phyloP scores from a whole-genome alignment of 2,888 invertebrate genomes.

The Campoplex capitator region DNA sequence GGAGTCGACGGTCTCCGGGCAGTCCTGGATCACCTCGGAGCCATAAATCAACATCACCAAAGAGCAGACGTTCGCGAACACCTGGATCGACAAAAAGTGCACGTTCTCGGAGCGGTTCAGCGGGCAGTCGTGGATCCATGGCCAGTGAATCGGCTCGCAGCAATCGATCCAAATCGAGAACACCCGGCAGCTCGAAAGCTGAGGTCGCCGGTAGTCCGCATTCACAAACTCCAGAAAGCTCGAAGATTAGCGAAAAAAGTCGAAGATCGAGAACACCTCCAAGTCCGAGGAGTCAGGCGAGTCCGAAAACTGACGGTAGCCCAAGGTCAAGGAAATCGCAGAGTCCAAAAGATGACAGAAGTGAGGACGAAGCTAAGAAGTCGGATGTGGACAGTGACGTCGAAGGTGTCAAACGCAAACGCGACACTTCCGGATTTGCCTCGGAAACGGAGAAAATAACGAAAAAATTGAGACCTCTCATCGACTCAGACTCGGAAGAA shows the following conservation, averaged over 20 bases:
- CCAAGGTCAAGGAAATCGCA: conserved; percentile 69
- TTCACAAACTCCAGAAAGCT: conserved; percentile 64
- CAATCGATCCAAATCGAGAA: conserved; percentile 70
- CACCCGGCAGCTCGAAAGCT: conserved; percentile 41
- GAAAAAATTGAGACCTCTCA: conserved; percentile 86
- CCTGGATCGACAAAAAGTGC: conserved; percentile 75
- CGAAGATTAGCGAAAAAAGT: conserved; percentile 56
- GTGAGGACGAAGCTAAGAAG: conserved; percentile 73
- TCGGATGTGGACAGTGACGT: conserved; percentile 81
- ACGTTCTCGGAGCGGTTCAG: conserved; percentile 71
- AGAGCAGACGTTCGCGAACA: conserved; percentile 75
- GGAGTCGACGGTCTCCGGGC: neutral
- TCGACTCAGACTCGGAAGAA: conserved; percentile 90
- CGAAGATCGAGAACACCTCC: conserved; percentile 64
- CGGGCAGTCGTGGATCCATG: conserved; percentile 69
- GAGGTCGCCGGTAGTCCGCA: conserved; percentile 30
- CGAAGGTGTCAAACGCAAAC: conserved; percentile 82
- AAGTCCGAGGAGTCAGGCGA: conserved; percentile 63
- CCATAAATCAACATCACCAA: conserved; percentile 72
- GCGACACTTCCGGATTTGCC: conserved; percentile 76
- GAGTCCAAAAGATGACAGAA: conserved; percentile 77
- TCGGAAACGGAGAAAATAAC: conserved; percentile 78
- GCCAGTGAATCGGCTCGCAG: conserved; percentile 69
- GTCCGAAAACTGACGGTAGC: conserved; percentile 66
- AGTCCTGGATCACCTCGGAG: conserved; percentile 72